Evolutionary conservation across 2,888 invertebrate genomes (phyloP).

Genomic region (Griposia aprilina): DNA sequence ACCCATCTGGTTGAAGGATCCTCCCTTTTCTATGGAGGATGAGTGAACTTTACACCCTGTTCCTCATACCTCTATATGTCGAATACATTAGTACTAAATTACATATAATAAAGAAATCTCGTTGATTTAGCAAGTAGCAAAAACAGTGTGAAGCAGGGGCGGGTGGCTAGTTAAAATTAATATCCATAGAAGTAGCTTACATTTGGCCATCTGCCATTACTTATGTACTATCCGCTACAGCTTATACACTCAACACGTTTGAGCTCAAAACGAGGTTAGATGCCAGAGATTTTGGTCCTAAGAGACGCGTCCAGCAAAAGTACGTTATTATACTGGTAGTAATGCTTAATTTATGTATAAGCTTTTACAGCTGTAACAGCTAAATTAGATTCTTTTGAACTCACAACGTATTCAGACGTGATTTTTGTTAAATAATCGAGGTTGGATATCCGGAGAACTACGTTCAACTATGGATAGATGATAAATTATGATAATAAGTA

Average conservation of each 20-base stretch:
- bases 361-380: background rate
- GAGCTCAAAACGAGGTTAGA: conserved; percentile 27
- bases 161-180: background rate
- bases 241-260: conserved; percentile 35
- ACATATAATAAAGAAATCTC: background rate
- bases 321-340: background rate
- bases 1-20: too few species aligned
- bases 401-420: background rate
- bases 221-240: conserved; percentile 2
- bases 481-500: background rate
- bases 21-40: too few species aligned
- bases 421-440: background rate
- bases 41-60: too few species aligned
- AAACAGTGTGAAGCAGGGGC: background rate
- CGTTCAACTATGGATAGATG: background rate
- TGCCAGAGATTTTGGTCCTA: conserved; percentile 15
- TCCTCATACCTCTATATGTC: too few species aligned
- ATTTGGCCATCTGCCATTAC: conserved; percentile 43
- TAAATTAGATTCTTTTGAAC: background rate
- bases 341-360: conserved; percentile 17
- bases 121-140: background rate
- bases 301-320: conserved; percentile 15
- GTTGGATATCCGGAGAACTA: background rate
- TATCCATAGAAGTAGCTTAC: background rate
- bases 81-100: background rate